phyloP scores from a whole-genome alignment of 2,797 vertebrate species.

The Clarias fuscus region DNA sequence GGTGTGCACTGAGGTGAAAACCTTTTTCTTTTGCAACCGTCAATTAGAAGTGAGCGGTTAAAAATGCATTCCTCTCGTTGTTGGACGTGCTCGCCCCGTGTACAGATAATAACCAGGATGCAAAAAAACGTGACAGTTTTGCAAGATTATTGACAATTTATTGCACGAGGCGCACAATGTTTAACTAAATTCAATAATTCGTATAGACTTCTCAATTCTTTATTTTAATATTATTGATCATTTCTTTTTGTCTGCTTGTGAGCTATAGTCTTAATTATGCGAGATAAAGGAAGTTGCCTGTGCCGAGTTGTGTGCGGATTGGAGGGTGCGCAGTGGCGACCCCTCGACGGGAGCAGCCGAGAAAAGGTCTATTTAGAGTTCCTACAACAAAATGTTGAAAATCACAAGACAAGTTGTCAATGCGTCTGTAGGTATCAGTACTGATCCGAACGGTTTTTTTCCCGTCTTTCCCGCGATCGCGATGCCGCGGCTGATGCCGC shows the following conservation, averaged over 20 bases:
- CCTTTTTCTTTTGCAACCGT: neutral
- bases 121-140: neutral
- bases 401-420: too few species aligned
- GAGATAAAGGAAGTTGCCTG: neutral
- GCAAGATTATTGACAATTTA: neutral
- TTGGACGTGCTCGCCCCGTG: neutral
- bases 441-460: neutral
- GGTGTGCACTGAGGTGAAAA: neutral
- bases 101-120: neutral
- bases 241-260: neutral
- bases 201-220: neutral
- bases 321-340: too few species aligned
- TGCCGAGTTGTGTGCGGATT: too few species aligned
- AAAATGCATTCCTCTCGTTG: neutral
- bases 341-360: too few species aligned
- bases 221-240: neutral
- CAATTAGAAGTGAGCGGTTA: neutral
- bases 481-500: neutral
- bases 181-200: neutral
- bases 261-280: neutral
- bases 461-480: neutral
- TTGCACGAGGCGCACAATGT: neutral
- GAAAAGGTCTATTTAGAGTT: too few species aligned
- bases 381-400: neutral
- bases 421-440: too few species aligned